These are phyloP conservation scores for Pediacus dermestoides DNA, from an alignment of 2,888 invertebrate genomes.

Conservation along the genomic window DNA sequence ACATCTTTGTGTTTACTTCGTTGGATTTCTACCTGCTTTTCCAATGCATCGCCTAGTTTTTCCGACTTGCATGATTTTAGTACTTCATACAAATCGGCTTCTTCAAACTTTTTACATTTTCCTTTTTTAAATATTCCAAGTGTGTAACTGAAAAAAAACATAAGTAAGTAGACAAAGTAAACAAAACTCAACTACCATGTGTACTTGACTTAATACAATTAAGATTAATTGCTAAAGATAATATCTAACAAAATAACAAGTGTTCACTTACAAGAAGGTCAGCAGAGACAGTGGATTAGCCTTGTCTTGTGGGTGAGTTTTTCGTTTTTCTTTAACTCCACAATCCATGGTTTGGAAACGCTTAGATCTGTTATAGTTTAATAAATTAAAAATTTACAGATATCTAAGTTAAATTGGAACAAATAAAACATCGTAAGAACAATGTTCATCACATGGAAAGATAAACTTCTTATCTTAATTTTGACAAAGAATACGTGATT, in stretches of 20 bases:
- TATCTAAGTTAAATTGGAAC: too few relatives aligned
- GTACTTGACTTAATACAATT: too few relatives aligned
- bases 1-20: slow-evolving; percentile 17
- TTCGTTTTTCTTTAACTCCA: not conserved
- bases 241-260: slow-evolving; percentile 3
- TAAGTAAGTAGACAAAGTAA: not conserved
- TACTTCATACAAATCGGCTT: slow-evolving; percentile 57
- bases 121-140: slow-evolving; percentile 64
- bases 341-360: not conserved
- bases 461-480: too few relatives aligned
- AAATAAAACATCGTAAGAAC: too few relatives aligned
- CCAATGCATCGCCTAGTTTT: slow-evolving; percentile 34
- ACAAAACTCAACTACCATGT: too few relatives aligned
- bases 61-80: slow-evolving; percentile 44
- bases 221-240: too few relatives aligned
- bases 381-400: too few relatives aligned
- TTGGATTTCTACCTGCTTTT: slow-evolving; percentile 31
- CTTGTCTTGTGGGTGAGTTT: slow-evolving; percentile 20
- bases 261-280: slow-evolving; percentile 25
- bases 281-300: slow-evolving; percentile 22
- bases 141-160: slow-evolving; percentile 57
- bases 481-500: too few relatives aligned
- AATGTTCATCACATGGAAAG: too few relatives aligned
- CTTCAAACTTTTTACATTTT: slow-evolving; percentile 56
- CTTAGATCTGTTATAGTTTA: too few relatives aligned